A percentile compares a stretch with the other conserved stretches of the same genome.
Conservation (phyloP, 2,797 vertebrate species). For the Spinus olivaceus region DNA sequence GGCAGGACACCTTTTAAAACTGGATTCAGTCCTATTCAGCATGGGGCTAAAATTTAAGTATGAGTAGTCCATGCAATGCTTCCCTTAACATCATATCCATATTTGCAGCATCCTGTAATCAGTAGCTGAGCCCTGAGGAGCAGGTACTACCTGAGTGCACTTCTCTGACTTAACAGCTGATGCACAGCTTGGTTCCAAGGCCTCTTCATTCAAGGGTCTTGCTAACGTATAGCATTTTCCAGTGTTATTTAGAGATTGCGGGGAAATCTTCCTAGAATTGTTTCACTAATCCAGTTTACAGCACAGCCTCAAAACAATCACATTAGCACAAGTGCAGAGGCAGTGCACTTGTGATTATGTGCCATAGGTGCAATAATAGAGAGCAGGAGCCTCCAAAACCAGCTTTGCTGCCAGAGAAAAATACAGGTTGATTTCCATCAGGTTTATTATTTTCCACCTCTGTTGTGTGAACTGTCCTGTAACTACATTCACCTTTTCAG, state of each 20-base stretch:
- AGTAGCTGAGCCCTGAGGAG: background rate
- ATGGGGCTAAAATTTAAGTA: background rate
- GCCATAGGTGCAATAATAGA: background rate
- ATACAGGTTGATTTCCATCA: background rate
- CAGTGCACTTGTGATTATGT: background rate
- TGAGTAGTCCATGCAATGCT: background rate
- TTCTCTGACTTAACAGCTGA: background rate
- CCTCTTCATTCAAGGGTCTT: background rate
- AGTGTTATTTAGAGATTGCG: background rate
- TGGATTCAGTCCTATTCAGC: background rate
- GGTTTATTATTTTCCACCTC: background rate
- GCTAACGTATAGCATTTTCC: background rate
- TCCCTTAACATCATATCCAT: fast-evolving
- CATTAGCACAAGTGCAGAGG: background rate
- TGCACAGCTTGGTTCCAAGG: background rate
- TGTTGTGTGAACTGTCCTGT: background rate
- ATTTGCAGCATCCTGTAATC: background rate
- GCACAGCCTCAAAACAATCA: background rate
- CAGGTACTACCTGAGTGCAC: background rate
- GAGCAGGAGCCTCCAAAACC: background rate
- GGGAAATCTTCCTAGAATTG: background rate
- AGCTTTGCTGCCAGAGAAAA: background rate
- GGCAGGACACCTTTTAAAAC: background rate
- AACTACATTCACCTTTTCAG: background rate
- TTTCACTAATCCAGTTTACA: background rate